Conservation (phyloP, 35 echinoderm and acorn worm genomes). For the Ophioderma brevispina region DNA sequence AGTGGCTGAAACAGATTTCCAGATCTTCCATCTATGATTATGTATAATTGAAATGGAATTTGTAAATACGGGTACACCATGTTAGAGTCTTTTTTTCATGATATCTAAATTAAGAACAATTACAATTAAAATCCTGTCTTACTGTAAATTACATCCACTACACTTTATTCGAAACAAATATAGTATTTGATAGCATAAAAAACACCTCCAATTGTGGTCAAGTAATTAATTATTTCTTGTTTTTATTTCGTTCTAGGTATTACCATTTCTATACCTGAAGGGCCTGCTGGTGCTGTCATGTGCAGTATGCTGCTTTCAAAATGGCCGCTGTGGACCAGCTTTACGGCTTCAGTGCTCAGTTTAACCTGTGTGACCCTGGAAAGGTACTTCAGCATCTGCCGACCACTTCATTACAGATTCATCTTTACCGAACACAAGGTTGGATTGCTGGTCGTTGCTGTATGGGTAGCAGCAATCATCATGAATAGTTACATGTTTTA, state of each 20-base stretch:
- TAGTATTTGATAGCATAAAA: too few species aligned
- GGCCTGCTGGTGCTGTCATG: conserved; percentile 65
- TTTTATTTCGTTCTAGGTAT: conserved; percentile 48
- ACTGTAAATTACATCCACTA: too few species aligned
- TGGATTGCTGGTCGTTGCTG: conserved; percentile 59
- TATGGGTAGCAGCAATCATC: conserved; percentile 77
- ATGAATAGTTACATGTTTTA: conserved; percentile 90
- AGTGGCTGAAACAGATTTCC: too few species aligned
- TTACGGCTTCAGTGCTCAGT: conserved; percentile 81
- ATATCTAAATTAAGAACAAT: too few species aligned
- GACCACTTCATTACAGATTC: conserved; percentile 67
- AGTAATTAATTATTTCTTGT: neutral
- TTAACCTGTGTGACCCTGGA: conserved; percentile 88
- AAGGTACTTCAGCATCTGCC: conserved; percentile 81
- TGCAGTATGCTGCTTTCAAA: conserved; percentile 89
- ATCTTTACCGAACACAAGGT: conserved; percentile 70
- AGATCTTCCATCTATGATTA: too few species aligned
- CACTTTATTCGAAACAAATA: too few species aligned
- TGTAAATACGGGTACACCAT: too few species aligned
- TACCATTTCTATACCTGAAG: conserved; percentile 65
- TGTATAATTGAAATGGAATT: too few species aligned
- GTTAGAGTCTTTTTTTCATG: too few species aligned
- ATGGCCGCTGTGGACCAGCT: conserved; percentile 87
- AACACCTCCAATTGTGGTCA: too few species aligned
- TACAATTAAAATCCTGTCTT: too few species aligned